These are phyloP conservation scores for Castor canadensis DNA, from an alignment of 2,113 vertebrate species.

Conservation along the genomic window DNA sequence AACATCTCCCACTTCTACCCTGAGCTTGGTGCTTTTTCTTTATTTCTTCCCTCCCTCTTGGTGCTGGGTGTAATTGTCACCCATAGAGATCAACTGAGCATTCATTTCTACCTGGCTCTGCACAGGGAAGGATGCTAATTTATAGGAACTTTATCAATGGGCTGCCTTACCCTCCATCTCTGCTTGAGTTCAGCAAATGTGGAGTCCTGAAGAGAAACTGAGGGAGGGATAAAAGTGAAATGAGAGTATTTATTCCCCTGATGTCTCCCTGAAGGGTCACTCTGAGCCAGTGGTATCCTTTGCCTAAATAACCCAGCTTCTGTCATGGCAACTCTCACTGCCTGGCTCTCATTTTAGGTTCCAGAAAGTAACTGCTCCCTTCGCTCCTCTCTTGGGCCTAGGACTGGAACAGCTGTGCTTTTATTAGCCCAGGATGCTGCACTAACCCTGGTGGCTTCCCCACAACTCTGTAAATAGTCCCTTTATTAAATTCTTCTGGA, in stretches of 20 bases:
- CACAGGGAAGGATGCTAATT: not conserved
- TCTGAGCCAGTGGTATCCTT: not conserved
- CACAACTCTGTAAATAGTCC: constrained; percentile 59
- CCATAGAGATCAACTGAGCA: too few relatives aligned
- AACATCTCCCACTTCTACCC: not conserved
- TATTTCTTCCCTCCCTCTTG: not conserved
- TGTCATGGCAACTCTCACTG: not conserved
- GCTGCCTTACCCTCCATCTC: not conserved
- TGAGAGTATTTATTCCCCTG: not conserved
- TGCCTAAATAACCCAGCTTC: not conserved
- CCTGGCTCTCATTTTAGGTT: not conserved
- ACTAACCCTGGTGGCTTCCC: constrained; percentile 47
- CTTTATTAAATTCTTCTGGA: constrained; percentile 62
- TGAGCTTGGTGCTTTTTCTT: not conserved
- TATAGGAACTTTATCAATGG: not conserved
- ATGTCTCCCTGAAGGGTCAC: not conserved
- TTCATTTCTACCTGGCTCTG: not conserved
- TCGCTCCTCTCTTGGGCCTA: not conserved
- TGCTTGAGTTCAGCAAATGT: not conserved
- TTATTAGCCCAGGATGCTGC: constrained; percentile 42
- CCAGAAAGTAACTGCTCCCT: not conserved
- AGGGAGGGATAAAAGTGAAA: not conserved
- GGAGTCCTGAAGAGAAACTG: not conserved
- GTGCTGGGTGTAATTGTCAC: not conserved
- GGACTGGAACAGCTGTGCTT: constrained; percentile 43